Conservation (phyloP, 2,113 vertebrate species). For the Prietella phreatophila region DNA sequence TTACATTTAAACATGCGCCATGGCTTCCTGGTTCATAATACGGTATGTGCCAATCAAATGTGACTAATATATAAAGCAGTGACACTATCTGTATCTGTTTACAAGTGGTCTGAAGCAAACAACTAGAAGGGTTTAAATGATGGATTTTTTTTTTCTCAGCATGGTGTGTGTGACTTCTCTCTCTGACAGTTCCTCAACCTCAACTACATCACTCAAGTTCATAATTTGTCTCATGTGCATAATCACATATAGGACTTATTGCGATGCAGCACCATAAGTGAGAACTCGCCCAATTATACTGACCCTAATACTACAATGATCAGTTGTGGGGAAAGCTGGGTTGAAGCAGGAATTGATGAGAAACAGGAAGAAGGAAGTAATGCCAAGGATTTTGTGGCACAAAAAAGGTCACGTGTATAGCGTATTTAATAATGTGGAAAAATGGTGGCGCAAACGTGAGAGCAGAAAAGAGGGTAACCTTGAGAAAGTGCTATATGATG, state of each 20-base stretch:
- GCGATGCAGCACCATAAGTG: neutral
- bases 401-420: neutral
- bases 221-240: neutral
- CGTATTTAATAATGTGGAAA: neutral
- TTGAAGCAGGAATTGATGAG: neutral
- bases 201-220: neutral
- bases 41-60: neutral
- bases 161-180: neutral
- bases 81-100: neutral
- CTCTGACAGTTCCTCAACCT: neutral
- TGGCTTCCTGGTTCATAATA: neutral
- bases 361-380: neutral
- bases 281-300: neutral
- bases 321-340: neutral
- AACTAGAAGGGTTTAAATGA: neutral
- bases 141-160: neutral
- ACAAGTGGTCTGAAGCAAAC: no score
- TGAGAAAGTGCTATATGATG: neutral
- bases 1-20: neutral
- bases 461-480: neutral
- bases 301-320: neutral
- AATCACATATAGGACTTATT: neutral
- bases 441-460: neutral
- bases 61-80: neutral
- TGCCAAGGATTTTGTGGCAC: neutral